Conservation (phyloP, 1,140 invertebrate genomes). For the Calephelis nemesis region DNA sequence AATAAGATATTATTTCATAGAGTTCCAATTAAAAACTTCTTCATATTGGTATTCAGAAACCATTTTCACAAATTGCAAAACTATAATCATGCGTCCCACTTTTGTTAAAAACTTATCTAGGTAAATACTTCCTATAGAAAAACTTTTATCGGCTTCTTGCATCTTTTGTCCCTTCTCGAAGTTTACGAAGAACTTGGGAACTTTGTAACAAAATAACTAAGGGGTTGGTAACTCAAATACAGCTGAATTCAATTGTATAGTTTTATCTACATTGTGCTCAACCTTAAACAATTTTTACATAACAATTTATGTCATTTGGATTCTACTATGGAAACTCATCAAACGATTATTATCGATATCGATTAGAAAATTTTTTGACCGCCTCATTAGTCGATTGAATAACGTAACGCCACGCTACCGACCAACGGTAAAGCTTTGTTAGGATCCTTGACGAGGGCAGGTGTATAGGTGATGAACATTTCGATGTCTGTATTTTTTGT, state of each 20-base stretch:
- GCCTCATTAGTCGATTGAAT: too few species aligned
- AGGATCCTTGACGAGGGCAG: too few species aligned
- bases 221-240: conserved; percentile 13
- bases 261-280: conserved; percentile 4
- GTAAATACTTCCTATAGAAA: conserved; percentile 5
- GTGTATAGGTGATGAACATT: too few species aligned
- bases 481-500: too few species aligned
- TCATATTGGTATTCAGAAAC: not conserved
- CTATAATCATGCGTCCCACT: not conserved
- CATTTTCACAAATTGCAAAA: not conserved
- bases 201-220: conserved; percentile 15
- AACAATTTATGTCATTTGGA: not conserved
- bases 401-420: too few species aligned
- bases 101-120: conserved; percentile 13
- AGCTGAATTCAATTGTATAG: conserved; percentile 9
- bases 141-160: conserved; percentile 10
- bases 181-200: conserved; percentile 5
- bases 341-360: too few species aligned
- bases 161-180: conserved; percentile 8
- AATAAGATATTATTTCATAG: too few species aligned
- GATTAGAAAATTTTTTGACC: too few species aligned
- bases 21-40: not conserved
- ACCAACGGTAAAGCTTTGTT: too few species aligned
- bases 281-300: conserved; percentile 18
- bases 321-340: not conserved